Percentiles rank a stretch among this genome's conserved stretches.
phyloP scores from a whole-genome alignment of 2,888 invertebrate genomes.

The Dolichomitus sp. region DNA sequence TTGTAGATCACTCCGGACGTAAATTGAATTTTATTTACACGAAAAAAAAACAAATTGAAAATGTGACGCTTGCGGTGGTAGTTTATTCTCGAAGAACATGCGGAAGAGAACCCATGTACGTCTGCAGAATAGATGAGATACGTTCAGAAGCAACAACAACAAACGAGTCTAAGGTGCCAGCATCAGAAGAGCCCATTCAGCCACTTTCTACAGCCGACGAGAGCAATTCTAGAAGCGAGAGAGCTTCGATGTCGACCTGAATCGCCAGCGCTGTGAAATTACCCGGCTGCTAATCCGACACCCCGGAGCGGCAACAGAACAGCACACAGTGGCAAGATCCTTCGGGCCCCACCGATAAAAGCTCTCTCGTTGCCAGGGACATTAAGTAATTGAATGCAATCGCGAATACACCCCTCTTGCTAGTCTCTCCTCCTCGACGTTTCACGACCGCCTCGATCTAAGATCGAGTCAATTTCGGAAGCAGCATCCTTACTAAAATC shows the following conservation, averaged over 20 bases:
- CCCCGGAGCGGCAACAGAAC: constrained; percentile 5
- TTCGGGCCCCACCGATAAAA: constrained; percentile 58
- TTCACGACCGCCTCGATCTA: background rate
- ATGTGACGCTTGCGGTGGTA: constrained; percentile 2
- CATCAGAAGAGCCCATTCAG: background rate
- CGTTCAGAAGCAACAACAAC: background rate
- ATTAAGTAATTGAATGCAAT: constrained; percentile 80
- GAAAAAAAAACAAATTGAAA: background rate
- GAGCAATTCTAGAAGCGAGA: constrained; percentile 43
- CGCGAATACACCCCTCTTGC: constrained; percentile 64
- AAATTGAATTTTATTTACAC: too few species aligned
- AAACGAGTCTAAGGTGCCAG: background rate
- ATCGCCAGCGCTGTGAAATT: constrained; percentile 69
- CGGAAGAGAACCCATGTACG: background rate
- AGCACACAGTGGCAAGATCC: constrained; percentile 38
- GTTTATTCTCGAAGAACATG: constrained; percentile 10
- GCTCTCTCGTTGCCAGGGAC: constrained; percentile 66
- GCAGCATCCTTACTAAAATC: constrained; percentile 18
- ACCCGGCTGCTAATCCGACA: constrained; percentile 60
- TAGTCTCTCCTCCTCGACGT: background rate
- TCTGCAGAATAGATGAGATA: background rate
- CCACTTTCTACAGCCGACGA: constrained; percentile 19
- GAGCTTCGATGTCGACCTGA: constrained; percentile 62
- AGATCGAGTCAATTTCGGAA: constrained; percentile 47
- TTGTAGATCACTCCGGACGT: too few species aligned